Evolutionary conservation across 2,888 invertebrate genomes (phyloP).

Genomic region (Keiferia lycopersicella): DNA sequence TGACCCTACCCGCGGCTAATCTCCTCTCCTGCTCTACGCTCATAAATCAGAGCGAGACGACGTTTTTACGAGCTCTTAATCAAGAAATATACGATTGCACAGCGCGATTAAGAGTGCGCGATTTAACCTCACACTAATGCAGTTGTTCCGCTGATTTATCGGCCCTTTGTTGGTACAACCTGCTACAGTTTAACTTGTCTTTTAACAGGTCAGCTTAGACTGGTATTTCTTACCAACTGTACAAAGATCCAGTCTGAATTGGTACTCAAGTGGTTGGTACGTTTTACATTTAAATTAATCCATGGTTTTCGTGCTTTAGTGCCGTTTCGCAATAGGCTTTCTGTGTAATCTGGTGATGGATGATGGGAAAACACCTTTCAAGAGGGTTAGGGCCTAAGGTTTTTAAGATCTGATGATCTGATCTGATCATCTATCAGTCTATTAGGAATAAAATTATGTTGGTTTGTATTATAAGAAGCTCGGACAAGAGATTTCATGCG

Average conservation of each 20-base stretch:
- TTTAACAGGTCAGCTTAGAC: too few species aligned
- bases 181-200: too few species aligned
- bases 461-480: too few species aligned
- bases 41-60: conserved; percentile 56
- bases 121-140: conserved; percentile 71
- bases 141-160: conserved; percentile 62
- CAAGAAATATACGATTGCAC: conserved; percentile 76
- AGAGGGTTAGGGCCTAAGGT: background rate
- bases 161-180: conserved; percentile 38
- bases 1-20: conserved; percentile 43
- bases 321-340: conserved; percentile 13
- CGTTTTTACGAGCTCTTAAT: conserved; percentile 76
- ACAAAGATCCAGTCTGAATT: too few species aligned
- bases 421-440: too few species aligned
- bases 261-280: background rate
- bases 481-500: too few species aligned
- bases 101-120: conserved; percentile 66
- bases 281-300: conserved; percentile 27
- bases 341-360: conserved; percentile 17
- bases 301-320: conserved; percentile 21
- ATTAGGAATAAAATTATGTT: too few species aligned
- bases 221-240: too few species aligned
- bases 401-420: background rate
- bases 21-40: conserved; percentile 50
- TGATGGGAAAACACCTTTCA: conserved; percentile 7